These are phyloP conservation scores for Dendrocopos noguchii DNA, from an alignment of 2,113 vertebrate genomes.

Conservation along the genomic window DNA sequence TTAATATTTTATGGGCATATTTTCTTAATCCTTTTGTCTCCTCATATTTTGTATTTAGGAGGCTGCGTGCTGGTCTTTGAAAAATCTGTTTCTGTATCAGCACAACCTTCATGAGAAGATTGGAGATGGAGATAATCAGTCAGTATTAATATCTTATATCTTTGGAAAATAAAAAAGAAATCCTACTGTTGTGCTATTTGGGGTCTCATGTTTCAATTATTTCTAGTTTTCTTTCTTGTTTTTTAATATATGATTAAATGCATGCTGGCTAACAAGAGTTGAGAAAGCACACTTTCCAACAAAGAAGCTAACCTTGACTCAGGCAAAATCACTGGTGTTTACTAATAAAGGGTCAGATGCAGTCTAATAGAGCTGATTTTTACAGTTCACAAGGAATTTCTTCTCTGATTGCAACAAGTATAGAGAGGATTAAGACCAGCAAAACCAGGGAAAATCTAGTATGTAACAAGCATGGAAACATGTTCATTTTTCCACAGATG, in stretches of 20 bases:
- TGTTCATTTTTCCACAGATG: background rate
- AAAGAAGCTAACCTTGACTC: background rate
- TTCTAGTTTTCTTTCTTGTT: background rate
- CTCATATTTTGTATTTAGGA: conserved; percentile 76
- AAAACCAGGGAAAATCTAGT: background rate
- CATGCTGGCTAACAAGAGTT: background rate
- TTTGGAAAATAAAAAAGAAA: background rate
- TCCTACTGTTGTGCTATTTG: background rate
- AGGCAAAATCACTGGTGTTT: background rate
- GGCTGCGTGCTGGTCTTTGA: conserved; percentile 91
- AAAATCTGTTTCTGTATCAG: conserved; percentile 89
- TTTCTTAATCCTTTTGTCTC: background rate
- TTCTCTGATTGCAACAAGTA: background rate
- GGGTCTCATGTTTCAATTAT: background rate
- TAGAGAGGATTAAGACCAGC: background rate
- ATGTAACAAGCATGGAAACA: background rate
- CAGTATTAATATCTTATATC: conserved; percentile 40
- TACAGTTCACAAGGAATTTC: background rate
- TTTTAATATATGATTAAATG: background rate
- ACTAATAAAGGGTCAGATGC: background rate
- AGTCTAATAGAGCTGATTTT: background rate
- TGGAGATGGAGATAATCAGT: conserved; percentile 89
- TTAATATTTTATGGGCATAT: background rate
- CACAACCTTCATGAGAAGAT: conserved; percentile 74
- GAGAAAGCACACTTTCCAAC: background rate